Base-by-base conservation (phyloP, 2,888 invertebrate genomes). In the Amblyjoppa fuscipennis region DNA sequence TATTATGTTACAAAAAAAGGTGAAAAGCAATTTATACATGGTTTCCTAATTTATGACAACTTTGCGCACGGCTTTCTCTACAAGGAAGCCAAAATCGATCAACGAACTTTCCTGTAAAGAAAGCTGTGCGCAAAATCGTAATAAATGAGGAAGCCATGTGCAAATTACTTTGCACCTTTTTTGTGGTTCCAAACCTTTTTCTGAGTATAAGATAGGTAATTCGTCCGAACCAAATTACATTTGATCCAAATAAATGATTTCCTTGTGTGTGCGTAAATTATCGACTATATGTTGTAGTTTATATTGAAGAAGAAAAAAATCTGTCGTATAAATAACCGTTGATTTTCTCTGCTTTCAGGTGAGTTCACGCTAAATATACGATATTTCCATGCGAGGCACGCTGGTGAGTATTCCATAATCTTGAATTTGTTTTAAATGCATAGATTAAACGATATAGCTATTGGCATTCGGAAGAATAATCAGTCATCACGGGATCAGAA, bases 301-400 rank as follows among this genome's bases (percentile, higher is more conserved):
- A 16, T 49, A 70, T 49, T 6, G 1, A n/a, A 7, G 9, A 38
- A 41, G 5, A 59, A 28, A 11, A 75, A 74, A 64, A 31, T 70
- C 20, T 31, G 31, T 66, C 16, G 25, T 66, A 13, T 73, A 66
- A 80, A 59, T 81, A 73, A 84, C 31, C 49, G 13, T 66, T 79
- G n/a, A 41, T 80, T 28, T 68, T 68, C 11, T 75, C 11, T 76
- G 61, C 11, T 83, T 85, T 74, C 87, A 87, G 87, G 87, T 87
- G 85, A 87, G 87, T 85, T 69, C 68, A 75, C 75, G 79, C 76
- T 71, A 69, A 53, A 64, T 76, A 83, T 71, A 70, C 71, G 11
- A 13, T 49, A 49, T 41, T 66, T 61, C 31, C 53, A 25, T 80
- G 51, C 11, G 64, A 68, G 68, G 38, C 69, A 56, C 68, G 9